Conservation (phyloP, 2,113 vertebrate genomes). For the Eira barbara region DNA sequence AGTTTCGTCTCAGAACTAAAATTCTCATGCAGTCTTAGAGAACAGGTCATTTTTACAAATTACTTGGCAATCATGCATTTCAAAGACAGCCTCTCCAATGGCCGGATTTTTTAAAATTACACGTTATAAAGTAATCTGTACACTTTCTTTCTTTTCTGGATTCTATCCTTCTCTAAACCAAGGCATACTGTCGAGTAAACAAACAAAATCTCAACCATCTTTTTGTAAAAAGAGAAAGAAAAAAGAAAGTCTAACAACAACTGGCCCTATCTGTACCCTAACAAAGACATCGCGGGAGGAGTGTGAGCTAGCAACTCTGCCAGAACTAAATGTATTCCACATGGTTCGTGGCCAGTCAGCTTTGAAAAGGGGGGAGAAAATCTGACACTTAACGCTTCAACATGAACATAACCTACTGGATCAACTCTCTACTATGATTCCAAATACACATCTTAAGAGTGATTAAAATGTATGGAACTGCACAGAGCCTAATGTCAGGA, state of each 20-base stretch:
- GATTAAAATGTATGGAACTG: slow-evolving; percentile 65
- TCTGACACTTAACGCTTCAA: slow-evolving; percentile 49
- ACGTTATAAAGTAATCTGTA: background rate
- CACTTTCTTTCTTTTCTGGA: slow-evolving; percentile 29
- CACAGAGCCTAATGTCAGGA: slow-evolving; percentile 31
- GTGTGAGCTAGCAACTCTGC: slow-evolving; percentile 19
- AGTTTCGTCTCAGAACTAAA: slow-evolving; percentile 46
- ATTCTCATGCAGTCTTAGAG: slow-evolving; percentile 14
- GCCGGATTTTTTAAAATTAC: background rate
- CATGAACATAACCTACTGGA: slow-evolving; percentile 42
- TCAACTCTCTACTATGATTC: slow-evolving; percentile 42
- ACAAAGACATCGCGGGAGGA: slow-evolving; percentile 43
- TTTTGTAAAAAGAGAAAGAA: background rate
- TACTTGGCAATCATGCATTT: slow-evolving; percentile 37
- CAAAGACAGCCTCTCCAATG: slow-evolving; percentile 47
- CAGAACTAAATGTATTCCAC: slow-evolving; percentile 55
- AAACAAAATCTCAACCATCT: background rate
- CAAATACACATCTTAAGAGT: slow-evolving; percentile 46
- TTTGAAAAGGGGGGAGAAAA: slow-evolving; percentile 1
- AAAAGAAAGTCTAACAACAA: slow-evolving; percentile 8
- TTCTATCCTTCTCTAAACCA: background rate
- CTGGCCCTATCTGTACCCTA: slow-evolving; percentile 29
- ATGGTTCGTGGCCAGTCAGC: slow-evolving; percentile 58
- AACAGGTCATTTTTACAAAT: slow-evolving; percentile 57
- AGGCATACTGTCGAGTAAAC: background rate